These are phyloP conservation scores for Pseudopipra pipra DNA, from an alignment of 2,113 vertebrate genomes.

Conservation along the genomic window DNA sequence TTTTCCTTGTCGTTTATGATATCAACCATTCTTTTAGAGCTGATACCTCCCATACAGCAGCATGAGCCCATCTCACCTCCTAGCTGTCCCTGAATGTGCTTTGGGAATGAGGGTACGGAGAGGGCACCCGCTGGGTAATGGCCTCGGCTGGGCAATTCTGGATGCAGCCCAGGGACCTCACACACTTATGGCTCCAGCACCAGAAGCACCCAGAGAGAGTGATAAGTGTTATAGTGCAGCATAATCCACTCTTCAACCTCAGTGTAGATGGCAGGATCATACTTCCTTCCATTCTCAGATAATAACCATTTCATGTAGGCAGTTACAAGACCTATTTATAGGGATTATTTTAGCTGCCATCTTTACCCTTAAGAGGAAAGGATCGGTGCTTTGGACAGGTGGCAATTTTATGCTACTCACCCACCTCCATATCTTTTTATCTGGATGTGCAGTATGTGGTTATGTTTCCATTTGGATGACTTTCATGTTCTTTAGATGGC, in stretches of 20 bases:
- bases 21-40: background rate
- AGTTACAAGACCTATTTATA: constrained; percentile 28
- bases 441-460: background rate
- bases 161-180: background rate
- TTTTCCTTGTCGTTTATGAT: background rate
- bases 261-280: background rate
- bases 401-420: constrained; percentile 7
- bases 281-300: background rate
- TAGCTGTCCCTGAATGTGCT: background rate
- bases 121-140: constrained; percentile 10
- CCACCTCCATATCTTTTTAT: background rate
- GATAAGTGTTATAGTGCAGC: background rate
- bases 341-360: constrained; percentile 25
- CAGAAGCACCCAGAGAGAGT: background rate
- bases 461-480: background rate
- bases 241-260: background rate
- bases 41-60: background rate
- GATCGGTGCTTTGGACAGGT: background rate
- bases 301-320: constrained; percentile 6
- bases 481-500: background rate
- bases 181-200: background rate
- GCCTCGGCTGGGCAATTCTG: background rate
- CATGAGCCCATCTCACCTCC: background rate
- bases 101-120: background rate
- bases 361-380: background rate